Conservation (phyloP, 2,113 vertebrate genomes). For the Heterochromis multidens region DNA sequence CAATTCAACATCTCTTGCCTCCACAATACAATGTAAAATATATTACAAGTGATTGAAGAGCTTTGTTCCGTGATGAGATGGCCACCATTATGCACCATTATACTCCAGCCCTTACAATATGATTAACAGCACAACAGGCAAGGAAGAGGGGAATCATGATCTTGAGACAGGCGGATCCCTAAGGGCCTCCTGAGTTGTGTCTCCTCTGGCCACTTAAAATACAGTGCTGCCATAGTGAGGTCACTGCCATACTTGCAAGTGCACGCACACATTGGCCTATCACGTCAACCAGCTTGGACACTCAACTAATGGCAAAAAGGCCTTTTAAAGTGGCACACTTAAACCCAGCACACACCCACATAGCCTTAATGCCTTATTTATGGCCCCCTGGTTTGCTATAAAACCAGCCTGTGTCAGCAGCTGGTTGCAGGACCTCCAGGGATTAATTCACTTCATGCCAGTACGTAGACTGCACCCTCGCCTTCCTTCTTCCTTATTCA, state of each 20-base stretch:
- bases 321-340: slow-evolving; percentile 60
- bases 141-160: background rate
- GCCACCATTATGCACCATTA: slow-evolving; percentile 31
- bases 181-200: background rate
- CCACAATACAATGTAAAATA: background rate
- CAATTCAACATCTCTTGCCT: slow-evolving; percentile 7
- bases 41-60: slow-evolving; percentile 30
- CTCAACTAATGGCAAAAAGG: slow-evolving; percentile 45
- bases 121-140: slow-evolving; percentile 27
- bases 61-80: slow-evolving; percentile 21
- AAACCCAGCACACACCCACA: slow-evolving; percentile 16
- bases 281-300: slow-evolving; percentile 31
- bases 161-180: background rate
- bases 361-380: slow-evolving; percentile 69
- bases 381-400: slow-evolving; percentile 43
- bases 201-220: slow-evolving; percentile 1
- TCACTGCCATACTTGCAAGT: background rate
- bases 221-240: slow-evolving; percentile 14
- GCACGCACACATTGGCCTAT: background rate
- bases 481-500: background rate
- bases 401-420: slow-evolving; percentile 57
- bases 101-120: background rate
- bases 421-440: slow-evolving; percentile 47
- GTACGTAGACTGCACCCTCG: slow-evolving; percentile 21
- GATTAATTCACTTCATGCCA: slow-evolving; percentile 51